Conservation (phyloP, 2,888 invertebrate species). For the Fabriciana adippe region DNA sequence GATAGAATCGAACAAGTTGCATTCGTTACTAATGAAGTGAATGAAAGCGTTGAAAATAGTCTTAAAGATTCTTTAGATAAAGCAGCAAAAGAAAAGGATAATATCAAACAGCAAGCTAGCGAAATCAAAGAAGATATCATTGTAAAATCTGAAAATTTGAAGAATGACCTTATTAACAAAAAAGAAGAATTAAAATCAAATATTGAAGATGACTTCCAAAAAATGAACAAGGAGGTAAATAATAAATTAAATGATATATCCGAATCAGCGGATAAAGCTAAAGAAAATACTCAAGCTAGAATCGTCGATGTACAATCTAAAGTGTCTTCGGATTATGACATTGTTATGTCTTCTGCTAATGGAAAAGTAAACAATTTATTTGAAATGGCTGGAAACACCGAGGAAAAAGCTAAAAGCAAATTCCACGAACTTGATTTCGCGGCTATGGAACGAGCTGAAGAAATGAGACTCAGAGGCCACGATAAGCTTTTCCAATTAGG, state of each 20-base stretch:
- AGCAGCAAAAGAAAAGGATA: slow-evolving; percentile 64
- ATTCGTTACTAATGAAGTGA: slow-evolving; percentile 64
- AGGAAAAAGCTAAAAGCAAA: slow-evolving; percentile 64
- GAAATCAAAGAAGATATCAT: slow-evolving; percentile 57
- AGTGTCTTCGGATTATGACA: slow-evolving; percentile 52
- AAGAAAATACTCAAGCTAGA: slow-evolving; percentile 52
- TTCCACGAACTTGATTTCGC: slow-evolving; percentile 66
- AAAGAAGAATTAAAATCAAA: slow-evolving; percentile 52
- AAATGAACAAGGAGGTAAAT: slow-evolving; percentile 49
- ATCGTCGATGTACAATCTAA: slow-evolving; percentile 52
- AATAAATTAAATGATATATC: slow-evolving; percentile 54
- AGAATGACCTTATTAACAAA: slow-evolving; percentile 52
- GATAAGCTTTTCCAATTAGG: slow-evolving; percentile 55
- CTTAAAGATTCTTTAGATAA: slow-evolving; percentile 60
- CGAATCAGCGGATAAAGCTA: slow-evolving; percentile 52
- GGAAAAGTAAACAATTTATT: slow-evolving; percentile 63
- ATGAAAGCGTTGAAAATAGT: slow-evolving; percentile 56
- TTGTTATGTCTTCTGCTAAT: slow-evolving; percentile 52
- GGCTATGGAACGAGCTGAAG: slow-evolving; percentile 66
- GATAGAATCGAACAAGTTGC: slow-evolving; percentile 74
- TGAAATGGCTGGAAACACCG: slow-evolving; percentile 58
- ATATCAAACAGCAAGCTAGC: slow-evolving; percentile 58
- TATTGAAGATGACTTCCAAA: slow-evolving; percentile 52
- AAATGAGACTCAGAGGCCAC: slow-evolving; percentile 56
- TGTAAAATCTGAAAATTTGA: slow-evolving; percentile 51